Base-by-base conservation (phyloP, 2,888 invertebrate genomes). In the Calliopum simillimum region DNA sequence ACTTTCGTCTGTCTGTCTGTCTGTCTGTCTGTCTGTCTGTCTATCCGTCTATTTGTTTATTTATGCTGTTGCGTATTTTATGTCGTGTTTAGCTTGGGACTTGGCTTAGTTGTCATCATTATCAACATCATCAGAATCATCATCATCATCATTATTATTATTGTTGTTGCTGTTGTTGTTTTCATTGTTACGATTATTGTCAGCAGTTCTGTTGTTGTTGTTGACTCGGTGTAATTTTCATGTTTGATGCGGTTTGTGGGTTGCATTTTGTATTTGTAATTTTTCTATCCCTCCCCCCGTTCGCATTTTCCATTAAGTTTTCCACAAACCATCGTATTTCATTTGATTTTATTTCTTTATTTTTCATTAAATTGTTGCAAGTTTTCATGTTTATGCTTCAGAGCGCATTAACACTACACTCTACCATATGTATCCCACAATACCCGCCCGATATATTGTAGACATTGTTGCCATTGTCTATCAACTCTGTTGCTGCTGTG, bases 181-280 rank as follows among this genome's bases (percentile, higher is more conserved):
- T 59, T 65, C 70, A 68, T 70, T 73, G 73, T 70, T 66, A 64
- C 62, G 68, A 69, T 71, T 67, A 49, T 69, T 69, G 72, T 72
- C 19, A 23, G 25, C 56, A 33, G 16, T 51, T 19, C 25, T 71
- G 49, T 49, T 59, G 49, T 41, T 56, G 59, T 58, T 72, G 71
- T 65, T 71, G 71, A 58, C 73, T 67, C 44, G 47, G 23, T 46
- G 62, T 72, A 67, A 64, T 68, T 72, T 69, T 74, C 76, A 69
- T 72, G 75, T 72, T 71, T 73, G 74, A 74, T 75, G 76, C 75
- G 77, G 76, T 77, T 76, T 71, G 73, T 71, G 73, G 73, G 76
- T 75, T 75, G 76, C 75, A 76, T 75, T 74, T 73, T 69, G 59
- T 67, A 55, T 63, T 65, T 64, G 64, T 43, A 33, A 46, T 64